Evolutionary conservation across 2,888 invertebrate genomes (phyloP), one percentile per base, ranked within the genome.

Genomic region (Abscondita cerata): DNA sequence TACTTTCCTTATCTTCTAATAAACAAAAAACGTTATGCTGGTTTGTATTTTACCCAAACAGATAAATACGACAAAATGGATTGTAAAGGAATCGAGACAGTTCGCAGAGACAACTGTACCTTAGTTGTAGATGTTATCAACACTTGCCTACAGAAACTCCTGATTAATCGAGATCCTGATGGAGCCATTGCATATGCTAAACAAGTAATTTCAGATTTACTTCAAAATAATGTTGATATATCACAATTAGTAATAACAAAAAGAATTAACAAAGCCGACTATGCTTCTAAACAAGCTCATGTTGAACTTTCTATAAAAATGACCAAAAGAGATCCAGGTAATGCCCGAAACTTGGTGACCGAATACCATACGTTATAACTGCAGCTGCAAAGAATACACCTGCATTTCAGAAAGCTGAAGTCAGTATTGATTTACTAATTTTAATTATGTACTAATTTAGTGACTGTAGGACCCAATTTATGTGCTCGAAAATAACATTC

Each of bases 11-110:
- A 99, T 81, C 84, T 99, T 68, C 84, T 99, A 57, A 99, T 99
- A 72, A 99, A 97, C 80, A 99, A 99, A n/a, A 99, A 99, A 80
- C 87, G 99, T 66, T 99, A 99, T 82, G 99, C 98, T 8, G 90
- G 96, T 0, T 83, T 99, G 34, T 99, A 97, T 81, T 99, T 95
- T 79, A 99, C 85, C 0, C 77, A 73, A 62, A 74, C 78, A 0
- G 81, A 82, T 63, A 82, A 81, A 66, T 83, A 82, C 62, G 82
- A 83, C 68, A 81, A 82, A 74, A 80, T 82, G 79, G 82, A 82
- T 65, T 83, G 99, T 78, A 99, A n/a, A 82, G 97, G 95, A 50
- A 91, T 98, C 77, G 99, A 99, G 84, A 99, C 99, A 6, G 99
- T 99, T 0, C 86, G 99, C 56, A 84, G 99, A 75, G 99, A 99